These are phyloP conservation scores for Eledone cirrhosa DNA, from an alignment of 2,888 invertebrate species.

Conservation along the genomic window DNA sequence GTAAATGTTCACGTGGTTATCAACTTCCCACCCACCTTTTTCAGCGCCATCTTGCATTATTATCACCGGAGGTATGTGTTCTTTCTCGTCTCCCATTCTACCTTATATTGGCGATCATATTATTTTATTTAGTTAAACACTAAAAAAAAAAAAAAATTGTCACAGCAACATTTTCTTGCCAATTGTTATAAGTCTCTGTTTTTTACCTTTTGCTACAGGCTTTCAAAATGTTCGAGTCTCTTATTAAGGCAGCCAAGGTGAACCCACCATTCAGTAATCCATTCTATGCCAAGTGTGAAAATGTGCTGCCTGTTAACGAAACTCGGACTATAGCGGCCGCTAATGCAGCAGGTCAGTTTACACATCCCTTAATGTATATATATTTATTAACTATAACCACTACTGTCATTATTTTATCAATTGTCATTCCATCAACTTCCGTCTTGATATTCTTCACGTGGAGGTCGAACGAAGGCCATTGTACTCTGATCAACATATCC, in stretches of 20 bases:
- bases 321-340: slow-evolving; percentile 63
- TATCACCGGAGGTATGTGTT: background rate
- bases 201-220: background rate
- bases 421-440: background rate
- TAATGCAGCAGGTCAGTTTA: slow-evolving; percentile 42
- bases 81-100: background rate
- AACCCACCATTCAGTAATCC: slow-evolving; percentile 59
- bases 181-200: background rate
- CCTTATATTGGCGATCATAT: background rate
- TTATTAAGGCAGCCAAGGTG: slow-evolving; percentile 59
- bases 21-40: background rate
- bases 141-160: background rate
- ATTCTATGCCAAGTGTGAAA: slow-evolving; percentile 60
- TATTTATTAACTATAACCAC: background rate
- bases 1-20: background rate
- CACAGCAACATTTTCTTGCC: background rate
- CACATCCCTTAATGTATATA: background rate
- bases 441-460: background rate
- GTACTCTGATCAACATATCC: too few relatives aligned
- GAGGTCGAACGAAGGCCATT: slow-evolving; percentile 24
- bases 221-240: slow-evolving; percentile 58
- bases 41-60: slow-evolving; percentile 15
- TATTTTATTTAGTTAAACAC: background rate
- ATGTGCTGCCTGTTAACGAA: slow-evolving; percentile 49
- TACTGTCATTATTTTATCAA: background rate